Evolutionary conservation across 2,888 invertebrate genomes (phyloP).

Genomic region (Stenodera caucasica): DNA sequence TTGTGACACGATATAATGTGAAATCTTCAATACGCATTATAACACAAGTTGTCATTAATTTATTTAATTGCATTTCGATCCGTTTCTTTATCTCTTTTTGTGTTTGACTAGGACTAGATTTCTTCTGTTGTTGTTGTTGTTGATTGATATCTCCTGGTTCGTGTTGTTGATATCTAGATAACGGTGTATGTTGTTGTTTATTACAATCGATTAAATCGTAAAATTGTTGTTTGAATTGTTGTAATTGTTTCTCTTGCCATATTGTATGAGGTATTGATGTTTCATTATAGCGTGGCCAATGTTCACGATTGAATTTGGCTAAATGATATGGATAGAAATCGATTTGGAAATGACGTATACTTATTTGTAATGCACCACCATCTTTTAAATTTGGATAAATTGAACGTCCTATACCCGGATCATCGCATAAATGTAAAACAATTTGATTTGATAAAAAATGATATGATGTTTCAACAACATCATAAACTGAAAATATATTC

Average conservation of each 20-base stretch:
- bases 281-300: slow-evolving; percentile 87
- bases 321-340: slow-evolving; percentile 97
- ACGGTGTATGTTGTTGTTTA: slow-evolving; percentile 57
- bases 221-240: slow-evolving; percentile 74
- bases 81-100: slow-evolving; percentile 64
- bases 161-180: slow-evolving; percentile 48
- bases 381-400: slow-evolving; percentile 80
- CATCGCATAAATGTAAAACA: slow-evolving; percentile 96
- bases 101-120: slow-evolving; percentile 34
- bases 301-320: slow-evolving; percentile 82
- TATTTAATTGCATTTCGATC: slow-evolving; percentile 74
- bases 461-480: slow-evolving; percentile 97
- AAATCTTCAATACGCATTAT: slow-evolving; percentile 91
- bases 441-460: slow-evolving; percentile 92
- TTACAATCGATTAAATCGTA: slow-evolving; percentile 74
- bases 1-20: slow-evolving; percentile 81
- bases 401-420: slow-evolving; percentile 86
- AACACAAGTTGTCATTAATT: slow-evolving; percentile 89
- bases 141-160: background rate
- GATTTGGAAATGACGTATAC: slow-evolving; percentile 81
- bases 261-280: slow-evolving; percentile 77
- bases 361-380: slow-evolving; percentile 93
- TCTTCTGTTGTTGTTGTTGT: slow-evolving; percentile 5
- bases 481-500: slow-evolving; percentile 78
- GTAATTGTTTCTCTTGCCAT: slow-evolving; percentile 86